Percentiles rank a stretch among this genome's conserved stretches.
Conservation (phyloP, 2,113 vertebrate genomes). For the Pangasianodon hypophthalmus region DNA sequence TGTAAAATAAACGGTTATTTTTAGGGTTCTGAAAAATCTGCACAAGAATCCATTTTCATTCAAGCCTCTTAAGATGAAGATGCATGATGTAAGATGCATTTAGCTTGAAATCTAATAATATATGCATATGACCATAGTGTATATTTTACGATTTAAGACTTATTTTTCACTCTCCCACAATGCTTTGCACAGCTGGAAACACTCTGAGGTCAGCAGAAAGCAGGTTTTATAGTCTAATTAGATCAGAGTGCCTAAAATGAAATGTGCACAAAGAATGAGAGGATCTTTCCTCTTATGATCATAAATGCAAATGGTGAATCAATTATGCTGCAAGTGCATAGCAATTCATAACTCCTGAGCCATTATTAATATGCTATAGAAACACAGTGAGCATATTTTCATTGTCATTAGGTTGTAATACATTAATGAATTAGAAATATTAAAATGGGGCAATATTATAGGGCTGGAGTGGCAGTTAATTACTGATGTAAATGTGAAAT, state of each 20-base stretch:
- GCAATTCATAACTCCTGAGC: constrained; percentile 39
- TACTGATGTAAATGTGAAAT: constrained; percentile 31
- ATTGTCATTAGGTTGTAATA: constrained; percentile 44
- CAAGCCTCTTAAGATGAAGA: background rate
- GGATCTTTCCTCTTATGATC: constrained; percentile 41
- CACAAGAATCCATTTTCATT: background rate
- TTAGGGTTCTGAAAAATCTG: background rate
- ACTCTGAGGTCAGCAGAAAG: constrained; percentile 41
- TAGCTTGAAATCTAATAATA: background rate
- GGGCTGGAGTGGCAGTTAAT: constrained; percentile 13
- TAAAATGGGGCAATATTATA: constrained; percentile 34
- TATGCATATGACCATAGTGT: background rate
- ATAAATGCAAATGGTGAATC: constrained; percentile 59
- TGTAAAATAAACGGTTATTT: background rate
- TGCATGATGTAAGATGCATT: background rate
- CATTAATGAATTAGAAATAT: constrained; percentile 50
- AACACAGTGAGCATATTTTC: constrained; percentile 41
- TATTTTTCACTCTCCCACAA: constrained; percentile 14
- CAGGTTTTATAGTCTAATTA: constrained; percentile 38
- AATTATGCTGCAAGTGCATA: constrained; percentile 51
- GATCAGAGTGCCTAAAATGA: constrained; percentile 38
- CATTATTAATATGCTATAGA: constrained; percentile 49
- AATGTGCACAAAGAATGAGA: constrained; percentile 23
- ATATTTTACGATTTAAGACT: constrained; percentile 11
- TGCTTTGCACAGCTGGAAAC: constrained; percentile 5